Evolutionary conservation across 2,797 vertebrate genomes (phyloP).

Genomic region (Phataginus tetradactyla): DNA sequence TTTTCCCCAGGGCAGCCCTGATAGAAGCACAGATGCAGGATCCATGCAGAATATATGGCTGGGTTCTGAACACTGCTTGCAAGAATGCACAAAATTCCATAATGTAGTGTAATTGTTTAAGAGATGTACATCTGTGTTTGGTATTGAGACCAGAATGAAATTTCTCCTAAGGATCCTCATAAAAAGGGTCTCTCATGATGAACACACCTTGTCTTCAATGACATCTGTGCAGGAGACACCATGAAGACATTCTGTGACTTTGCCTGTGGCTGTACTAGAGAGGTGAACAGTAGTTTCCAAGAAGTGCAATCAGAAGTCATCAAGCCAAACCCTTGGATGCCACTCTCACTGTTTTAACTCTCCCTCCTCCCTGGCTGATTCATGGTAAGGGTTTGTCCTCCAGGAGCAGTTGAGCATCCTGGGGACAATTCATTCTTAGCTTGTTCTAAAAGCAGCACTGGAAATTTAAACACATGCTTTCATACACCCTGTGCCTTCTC

Average conservation of each 20-base stretch:
- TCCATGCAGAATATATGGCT: neutral
- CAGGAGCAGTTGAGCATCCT: neutral
- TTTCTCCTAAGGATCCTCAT: neutral
- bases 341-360: neutral
- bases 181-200: neutral
- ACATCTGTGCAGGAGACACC: too few relatives aligned
- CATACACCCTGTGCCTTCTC: neutral
- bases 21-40: neutral
- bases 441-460: slow-evolving; percentile 13
- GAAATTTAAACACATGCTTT: neutral
- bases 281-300: neutral
- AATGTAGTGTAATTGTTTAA: neutral
- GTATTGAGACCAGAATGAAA: neutral
- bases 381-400: neutral
- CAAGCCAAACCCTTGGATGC: neutral
- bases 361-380: neutral
- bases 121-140: neutral
- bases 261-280: neutral
- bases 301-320: neutral
- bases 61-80: neutral
- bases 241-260: neutral
- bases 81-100: neutral
- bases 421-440: neutral
- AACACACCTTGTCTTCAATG: neutral
- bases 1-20: neutral